Percentiles rank a stretch among this genome's conserved stretches.
phyloP scores from a whole-genome alignment of 2,888 invertebrate species.

The Agapostemon virescens region DNA sequence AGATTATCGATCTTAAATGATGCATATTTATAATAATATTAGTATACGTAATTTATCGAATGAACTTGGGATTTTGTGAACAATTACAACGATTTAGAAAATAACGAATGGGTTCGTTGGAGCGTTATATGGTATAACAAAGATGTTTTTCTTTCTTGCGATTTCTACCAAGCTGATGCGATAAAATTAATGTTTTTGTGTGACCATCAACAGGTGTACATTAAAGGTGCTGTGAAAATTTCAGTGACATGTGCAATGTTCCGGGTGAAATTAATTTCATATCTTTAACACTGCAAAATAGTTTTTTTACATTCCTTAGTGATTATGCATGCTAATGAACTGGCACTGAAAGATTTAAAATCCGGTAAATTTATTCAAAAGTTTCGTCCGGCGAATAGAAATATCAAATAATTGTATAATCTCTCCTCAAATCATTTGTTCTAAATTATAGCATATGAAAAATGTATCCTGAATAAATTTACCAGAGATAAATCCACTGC shows the following conservation, averaged over 20 bases:
- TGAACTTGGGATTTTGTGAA: background rate
- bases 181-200: constrained; percentile 55
- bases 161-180: constrained; percentile 21
- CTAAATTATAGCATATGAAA: background rate
- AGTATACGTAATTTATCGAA: background rate
- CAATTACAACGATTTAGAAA: background rate
- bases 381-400: constrained; percentile 1
- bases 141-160: constrained; percentile 4
- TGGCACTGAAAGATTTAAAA: constrained; percentile 54
- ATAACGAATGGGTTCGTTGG: background rate
- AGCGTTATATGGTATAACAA: background rate
- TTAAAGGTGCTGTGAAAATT: constrained; percentile 63
- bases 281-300: constrained; percentile 53
- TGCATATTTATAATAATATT: background rate
- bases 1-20: background rate
- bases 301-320: constrained; percentile 42
- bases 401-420: background rate
- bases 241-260: constrained; percentile 62
- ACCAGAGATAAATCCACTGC: constrained; percentile 48
- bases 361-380: constrained; percentile 48
- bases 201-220: constrained; percentile 59
- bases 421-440: background rate
- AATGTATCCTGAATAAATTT: constrained; percentile 49
- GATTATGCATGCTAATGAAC: constrained; percentile 55
- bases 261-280: constrained; percentile 61